Base-by-base conservation (phyloP, 2,113 vertebrate genomes). In the Pachyramphus minor region DNA sequence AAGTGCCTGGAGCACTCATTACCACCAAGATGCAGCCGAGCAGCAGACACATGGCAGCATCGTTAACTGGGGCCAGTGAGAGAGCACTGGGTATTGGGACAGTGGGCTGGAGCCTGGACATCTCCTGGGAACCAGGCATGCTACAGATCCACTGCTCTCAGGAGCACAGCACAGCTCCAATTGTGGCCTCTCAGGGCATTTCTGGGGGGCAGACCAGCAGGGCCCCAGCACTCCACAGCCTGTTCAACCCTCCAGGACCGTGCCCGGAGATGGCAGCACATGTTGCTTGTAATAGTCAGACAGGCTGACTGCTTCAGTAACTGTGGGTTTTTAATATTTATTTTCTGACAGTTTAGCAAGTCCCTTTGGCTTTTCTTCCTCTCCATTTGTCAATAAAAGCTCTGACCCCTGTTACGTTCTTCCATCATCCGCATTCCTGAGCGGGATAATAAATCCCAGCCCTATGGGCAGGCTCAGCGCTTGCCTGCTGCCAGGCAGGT, bases 161-260 rank as follows among this genome's bases (percentile, higher is more conserved):
- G 17, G 41, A 27, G 56, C 56, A 3, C 12, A 5, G 24, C 39
- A 0, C 8, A 2, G 35, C 35, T 21, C 11, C 18, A 0, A 5
- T 18, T 6, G 18, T 1, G 30, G 20, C 66, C 47, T 45, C 27
- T 19, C 18, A 4, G 8, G 7, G 84, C 18, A 0, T n/a, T 59
- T 2, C 8, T 50, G 27, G 31, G 10, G 2, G 12, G 22, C 62
- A 22, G 28, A 14, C 30, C 42, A 13, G 24, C 23, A 2, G 4
- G 4, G 9, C 20, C 11, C 8, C 30, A 6, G 60, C 47, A 2
- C 8, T 3, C 14, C 14, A 7, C 3, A 1, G 39, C 31, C 8
- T 2, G 0, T 2, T 7, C 37, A 16, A 35, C 30, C 8, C 13
- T 0, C 4, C 1, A 0, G n/a, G 4, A 4, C 72, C 5, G 0